Evolutionary conservation across 2,113 vertebrate genomes (phyloP).

Genomic region (Arothron firmamentum): DNA sequence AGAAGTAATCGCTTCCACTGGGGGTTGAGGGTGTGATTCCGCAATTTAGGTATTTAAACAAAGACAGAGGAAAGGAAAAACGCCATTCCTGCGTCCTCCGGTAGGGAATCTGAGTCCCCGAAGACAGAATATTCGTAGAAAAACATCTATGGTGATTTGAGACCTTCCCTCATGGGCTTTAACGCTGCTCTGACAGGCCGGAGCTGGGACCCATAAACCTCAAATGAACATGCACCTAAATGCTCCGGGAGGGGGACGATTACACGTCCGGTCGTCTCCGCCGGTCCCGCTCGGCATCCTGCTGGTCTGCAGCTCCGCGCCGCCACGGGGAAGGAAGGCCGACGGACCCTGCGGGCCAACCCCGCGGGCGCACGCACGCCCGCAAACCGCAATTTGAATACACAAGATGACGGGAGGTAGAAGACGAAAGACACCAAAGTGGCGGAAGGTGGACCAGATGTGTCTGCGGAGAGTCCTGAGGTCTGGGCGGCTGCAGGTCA

Average conservation of each 20-base stretch:
- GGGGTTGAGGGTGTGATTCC: not conserved
- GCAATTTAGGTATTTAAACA: not conserved
- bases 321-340: too few relatives aligned
- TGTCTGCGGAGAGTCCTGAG: slow-evolving; percentile 34
- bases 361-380: slow-evolving; percentile 27
- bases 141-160: not conserved
- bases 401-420: not conserved
- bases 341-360: too few relatives aligned
- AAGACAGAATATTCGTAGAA: too few relatives aligned
- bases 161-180: not conserved
- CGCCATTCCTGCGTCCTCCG: not conserved
- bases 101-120: not conserved
- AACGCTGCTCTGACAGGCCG: not conserved
- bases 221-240: not conserved
- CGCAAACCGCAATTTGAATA: slow-evolving; percentile 18
- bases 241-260: not conserved
- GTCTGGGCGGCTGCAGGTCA: slow-evolving; percentile 51
- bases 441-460: slow-evolving; percentile 24
- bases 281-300: slow-evolving; percentile 1
- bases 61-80: not conserved
- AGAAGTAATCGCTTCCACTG: not conserved
- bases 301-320: slow-evolving; percentile 13
- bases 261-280: slow-evolving; percentile 3
- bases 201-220: not conserved
- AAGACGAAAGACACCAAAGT: not conserved